Percentiles rank a stretch among this genome's conserved stretches.
Conservation (phyloP, 2,113 vertebrate genomes). For the Antennarius striatus region DNA sequence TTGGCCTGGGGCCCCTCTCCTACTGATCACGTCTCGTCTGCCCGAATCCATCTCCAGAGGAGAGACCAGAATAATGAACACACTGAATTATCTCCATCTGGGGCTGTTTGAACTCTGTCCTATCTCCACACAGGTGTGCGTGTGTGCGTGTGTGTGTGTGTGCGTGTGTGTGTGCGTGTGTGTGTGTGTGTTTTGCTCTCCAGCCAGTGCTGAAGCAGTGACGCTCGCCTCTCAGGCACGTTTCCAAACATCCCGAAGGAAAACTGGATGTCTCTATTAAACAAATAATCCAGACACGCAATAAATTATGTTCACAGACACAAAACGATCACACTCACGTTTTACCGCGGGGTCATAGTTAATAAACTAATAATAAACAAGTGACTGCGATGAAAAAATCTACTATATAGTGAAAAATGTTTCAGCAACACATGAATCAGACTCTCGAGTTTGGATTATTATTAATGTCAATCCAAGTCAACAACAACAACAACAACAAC, state of each 20-base stretch:
- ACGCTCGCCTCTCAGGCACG: neutral
- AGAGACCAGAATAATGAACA: conserved; percentile 19
- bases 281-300: too few species aligned
- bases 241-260: conserved; percentile 26
- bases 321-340: too few species aligned
- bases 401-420: too few species aligned
- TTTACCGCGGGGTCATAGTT: too few species aligned
- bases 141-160: conserved; percentile 9
- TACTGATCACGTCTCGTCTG: neutral
- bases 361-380: too few species aligned
- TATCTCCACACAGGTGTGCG: conserved; percentile 27
- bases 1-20: neutral
- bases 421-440: too few species aligned
- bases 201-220: conserved; percentile 4
- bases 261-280: neutral
- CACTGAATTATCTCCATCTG: conserved; percentile 23
- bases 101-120: conserved; percentile 20
- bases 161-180: conserved; percentile 32
- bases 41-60: conserved; percentile 19
- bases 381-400: too few species aligned
- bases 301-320: too few species aligned
- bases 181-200: conserved; percentile 21
- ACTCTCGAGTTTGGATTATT: too few species aligned
- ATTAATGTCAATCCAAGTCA: too few species aligned
- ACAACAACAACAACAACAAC: too few species aligned